phyloP scores from a whole-genome alignment of 2,888 invertebrate species.

The Hetaerina titia region DNA sequence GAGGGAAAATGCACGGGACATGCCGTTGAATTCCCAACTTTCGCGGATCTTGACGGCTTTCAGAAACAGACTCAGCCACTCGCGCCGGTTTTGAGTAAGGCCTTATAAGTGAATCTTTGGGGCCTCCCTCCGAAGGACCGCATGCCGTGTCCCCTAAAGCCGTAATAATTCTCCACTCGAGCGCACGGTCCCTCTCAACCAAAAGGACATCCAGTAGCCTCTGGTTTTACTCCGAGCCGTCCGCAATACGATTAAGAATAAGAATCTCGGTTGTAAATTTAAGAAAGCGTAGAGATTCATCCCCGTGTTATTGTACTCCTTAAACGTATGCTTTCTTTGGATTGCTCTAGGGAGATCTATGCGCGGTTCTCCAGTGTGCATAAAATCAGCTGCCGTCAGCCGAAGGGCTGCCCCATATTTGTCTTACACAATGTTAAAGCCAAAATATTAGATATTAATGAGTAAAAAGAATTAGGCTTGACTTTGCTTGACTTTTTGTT shows the following conservation, averaged over 20 bases:
- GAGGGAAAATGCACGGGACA: not conserved
- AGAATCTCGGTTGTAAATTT: not conserved
- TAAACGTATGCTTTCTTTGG: too few species aligned
- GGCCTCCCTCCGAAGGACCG: not conserved
- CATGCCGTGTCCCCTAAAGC: not conserved
- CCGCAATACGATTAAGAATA: not conserved
- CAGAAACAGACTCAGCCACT: not conserved
- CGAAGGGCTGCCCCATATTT: too few species aligned
- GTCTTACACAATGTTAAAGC: too few species aligned
- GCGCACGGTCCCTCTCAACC: not conserved
- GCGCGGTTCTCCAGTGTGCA: too few species aligned
- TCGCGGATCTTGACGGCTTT: not conserved
- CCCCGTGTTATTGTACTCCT: too few species aligned
- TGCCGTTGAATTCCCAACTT: not conserved
- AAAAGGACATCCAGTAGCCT: not conserved
- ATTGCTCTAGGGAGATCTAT: too few species aligned
- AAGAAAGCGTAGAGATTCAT: not conserved
- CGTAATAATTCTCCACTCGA: not conserved
- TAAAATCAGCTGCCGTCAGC: too few species aligned
- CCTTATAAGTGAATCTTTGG: slow-evolving; percentile 20
- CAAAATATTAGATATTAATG: too few species aligned
- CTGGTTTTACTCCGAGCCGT: not conserved
- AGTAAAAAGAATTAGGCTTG: too few species aligned
- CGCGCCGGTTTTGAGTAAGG: not conserved
- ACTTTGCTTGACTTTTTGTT: too few species aligned